Conservation (phyloP, 2,113 vertebrate species). For the Morone chrysops region DNA sequence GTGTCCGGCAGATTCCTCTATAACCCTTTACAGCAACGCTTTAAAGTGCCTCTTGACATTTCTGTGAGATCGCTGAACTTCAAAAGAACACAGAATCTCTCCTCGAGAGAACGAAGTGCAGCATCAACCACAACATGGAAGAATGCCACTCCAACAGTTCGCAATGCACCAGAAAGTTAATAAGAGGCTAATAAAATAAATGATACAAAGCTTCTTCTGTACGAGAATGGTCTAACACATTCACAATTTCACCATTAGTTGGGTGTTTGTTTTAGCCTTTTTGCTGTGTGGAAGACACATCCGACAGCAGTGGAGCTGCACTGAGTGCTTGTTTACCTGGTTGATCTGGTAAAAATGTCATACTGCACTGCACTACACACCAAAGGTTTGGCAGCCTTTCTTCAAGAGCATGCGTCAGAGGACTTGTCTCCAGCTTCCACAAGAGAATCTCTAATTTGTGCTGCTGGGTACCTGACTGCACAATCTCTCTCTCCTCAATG, state of each 20-base stretch:
- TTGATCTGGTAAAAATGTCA: not conserved
- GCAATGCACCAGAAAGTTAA: not conserved
- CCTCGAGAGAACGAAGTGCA: constrained; percentile 7
- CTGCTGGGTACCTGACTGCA: not conserved
- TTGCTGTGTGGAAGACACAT: not conserved
- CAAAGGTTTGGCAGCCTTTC: not conserved
- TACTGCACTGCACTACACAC: not conserved
- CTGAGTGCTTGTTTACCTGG: not conserved
- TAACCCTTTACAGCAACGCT: constrained; percentile 15
- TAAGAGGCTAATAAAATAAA: not conserved
- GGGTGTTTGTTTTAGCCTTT: not conserved
- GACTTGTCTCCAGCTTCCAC: not conserved
- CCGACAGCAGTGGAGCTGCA: not conserved
- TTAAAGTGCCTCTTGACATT: constrained; percentile 51
- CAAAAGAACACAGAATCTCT: constrained; percentile 18
- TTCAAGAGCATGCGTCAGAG: not conserved
- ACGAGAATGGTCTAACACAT: not conserved
- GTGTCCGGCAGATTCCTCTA: constrained; percentile 8
- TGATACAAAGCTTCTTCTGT: not conserved
- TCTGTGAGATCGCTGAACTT: constrained; percentile 22
- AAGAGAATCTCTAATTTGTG: not conserved
- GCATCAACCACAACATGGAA: constrained; percentile 5
- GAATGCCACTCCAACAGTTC: constrained; percentile 1
- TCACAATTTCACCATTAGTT: too few relatives aligned
- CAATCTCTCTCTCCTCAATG: not conserved